phyloP scores from a whole-genome alignment of 2,113 vertebrate species.

The Podarcis cretensis region DNA sequence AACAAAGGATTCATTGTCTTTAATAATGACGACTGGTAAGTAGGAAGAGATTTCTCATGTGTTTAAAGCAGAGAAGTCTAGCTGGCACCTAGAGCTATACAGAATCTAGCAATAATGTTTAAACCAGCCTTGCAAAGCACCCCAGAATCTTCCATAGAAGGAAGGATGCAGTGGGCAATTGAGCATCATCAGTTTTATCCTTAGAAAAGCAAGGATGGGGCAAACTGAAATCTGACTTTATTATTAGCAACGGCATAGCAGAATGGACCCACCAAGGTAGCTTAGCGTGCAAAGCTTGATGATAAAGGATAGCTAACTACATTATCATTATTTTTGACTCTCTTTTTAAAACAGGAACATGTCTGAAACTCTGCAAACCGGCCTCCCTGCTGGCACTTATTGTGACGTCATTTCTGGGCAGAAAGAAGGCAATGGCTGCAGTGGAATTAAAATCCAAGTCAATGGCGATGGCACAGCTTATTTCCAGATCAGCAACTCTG shows the following conservation, averaged over 20 bases:
- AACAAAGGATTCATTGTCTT: conserved; percentile 87
- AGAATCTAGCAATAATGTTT: not conserved
- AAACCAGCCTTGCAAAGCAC: not conserved
- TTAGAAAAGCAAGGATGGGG: not conserved
- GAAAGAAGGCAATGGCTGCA: conserved; percentile 77
- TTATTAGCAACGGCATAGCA: not conserved
- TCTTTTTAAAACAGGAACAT: conserved; percentile 75
- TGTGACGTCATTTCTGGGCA: conserved; percentile 91
- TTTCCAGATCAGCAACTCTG: conserved; percentile 82
- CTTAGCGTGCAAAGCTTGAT: not conserved
- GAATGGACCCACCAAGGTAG: not conserved
- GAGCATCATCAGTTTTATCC: not conserved
- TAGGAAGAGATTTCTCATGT: not conserved
- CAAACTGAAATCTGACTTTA: not conserved
- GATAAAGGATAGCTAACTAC: not conserved
- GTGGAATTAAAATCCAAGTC: conserved; percentile 80
- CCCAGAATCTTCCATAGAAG: not conserved
- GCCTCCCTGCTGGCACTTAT: conserved; percentile 85
- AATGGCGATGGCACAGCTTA: conserved; percentile 73
- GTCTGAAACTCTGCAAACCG: conserved; percentile 81
- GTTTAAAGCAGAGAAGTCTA: not conserved
- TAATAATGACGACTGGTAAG: conserved; percentile 90
- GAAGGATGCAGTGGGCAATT: not conserved
- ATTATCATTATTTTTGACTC: not conserved
- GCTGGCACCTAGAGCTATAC: no score